phyloP scores from a whole-genome alignment of 2,113 vertebrate species.

The Paralichthys olivaceus region DNA sequence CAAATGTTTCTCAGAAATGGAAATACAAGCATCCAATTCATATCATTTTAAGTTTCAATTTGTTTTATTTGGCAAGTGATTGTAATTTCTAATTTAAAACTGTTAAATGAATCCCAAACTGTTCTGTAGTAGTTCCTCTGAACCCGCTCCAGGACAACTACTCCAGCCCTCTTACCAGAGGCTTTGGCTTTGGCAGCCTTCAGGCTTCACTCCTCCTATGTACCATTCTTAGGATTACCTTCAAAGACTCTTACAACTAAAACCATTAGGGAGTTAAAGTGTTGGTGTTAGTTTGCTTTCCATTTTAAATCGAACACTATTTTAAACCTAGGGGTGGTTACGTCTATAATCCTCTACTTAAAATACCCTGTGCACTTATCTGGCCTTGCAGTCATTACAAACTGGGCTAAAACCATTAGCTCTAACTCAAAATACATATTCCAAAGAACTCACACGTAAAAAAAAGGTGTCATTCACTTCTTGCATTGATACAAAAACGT shows the following conservation, averaged over 20 bases:
- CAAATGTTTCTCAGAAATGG: too few species aligned
- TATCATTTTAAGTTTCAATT: too few species aligned
- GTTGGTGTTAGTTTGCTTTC: conserved; percentile 28
- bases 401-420: conserved; percentile 2
- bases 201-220: conserved; percentile 17
- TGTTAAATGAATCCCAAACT: background rate
- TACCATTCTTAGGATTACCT: conserved; percentile 47
- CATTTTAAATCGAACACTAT: conserved; percentile 31
- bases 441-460: background rate
- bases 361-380: conserved; percentile 34
- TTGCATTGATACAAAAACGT: background rate
- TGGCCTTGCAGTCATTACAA: conserved; percentile 25
- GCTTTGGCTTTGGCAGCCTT: conserved; percentile 10
- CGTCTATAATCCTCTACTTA: conserved; percentile 43
- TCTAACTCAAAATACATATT: background rate
- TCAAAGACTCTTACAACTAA: conserved; percentile 76
- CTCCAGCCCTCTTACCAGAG: background rate
- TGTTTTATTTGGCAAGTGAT: background rate
- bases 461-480: background rate
- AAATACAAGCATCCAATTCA: too few species aligned
- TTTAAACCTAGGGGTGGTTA: conserved; percentile 54
- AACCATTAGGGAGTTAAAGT: conserved; percentile 67
- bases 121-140: background rate
- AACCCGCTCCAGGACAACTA: background rate
- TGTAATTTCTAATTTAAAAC: background rate